phyloP scores from a whole-genome alignment of 1,140 invertebrate genomes.

The Drosophila melanica region DNA sequence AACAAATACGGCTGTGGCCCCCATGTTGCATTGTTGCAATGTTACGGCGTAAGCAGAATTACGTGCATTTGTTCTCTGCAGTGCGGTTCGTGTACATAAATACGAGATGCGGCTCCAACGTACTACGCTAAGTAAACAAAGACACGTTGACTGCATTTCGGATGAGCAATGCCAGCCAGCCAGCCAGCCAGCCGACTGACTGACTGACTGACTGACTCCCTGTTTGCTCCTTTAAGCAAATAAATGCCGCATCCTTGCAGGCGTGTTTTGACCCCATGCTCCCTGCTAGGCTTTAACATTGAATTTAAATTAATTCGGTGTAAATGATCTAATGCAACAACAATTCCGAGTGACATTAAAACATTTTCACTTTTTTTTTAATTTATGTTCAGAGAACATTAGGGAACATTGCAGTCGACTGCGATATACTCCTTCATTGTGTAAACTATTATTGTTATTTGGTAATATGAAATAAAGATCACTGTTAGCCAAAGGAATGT shows the following conservation, averaged over 20 bases:
- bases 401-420: too few relatives aligned
- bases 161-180: conserved; percentile 62
- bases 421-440: too few relatives aligned
- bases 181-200: too few relatives aligned
- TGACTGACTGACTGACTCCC: conserved; percentile 21
- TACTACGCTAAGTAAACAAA: conserved; percentile 72
- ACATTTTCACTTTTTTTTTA: too few relatives aligned
- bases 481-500: too few relatives aligned
- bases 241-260: conserved; percentile 48
- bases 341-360: neutral
- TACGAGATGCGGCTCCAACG: conserved; percentile 41
- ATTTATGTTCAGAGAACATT: too few relatives aligned
- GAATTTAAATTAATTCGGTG: neutral
- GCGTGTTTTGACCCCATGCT: conserved; percentile 3
- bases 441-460: too few relatives aligned
- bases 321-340: neutral
- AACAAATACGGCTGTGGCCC: conserved; percentile 54
- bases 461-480: too few relatives aligned
- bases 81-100: conserved; percentile 74
- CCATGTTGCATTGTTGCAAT: conserved; percentile 65
- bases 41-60: conserved; percentile 80
- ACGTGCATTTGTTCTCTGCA: conserved; percentile 83
- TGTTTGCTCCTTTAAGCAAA: conserved; percentile 31
- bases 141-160: conserved; percentile 78
- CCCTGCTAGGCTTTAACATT: conserved; percentile 21